Base-by-base conservation (phyloP, 2,888 invertebrate genomes). In the Steinernema scapterisci region DNA sequence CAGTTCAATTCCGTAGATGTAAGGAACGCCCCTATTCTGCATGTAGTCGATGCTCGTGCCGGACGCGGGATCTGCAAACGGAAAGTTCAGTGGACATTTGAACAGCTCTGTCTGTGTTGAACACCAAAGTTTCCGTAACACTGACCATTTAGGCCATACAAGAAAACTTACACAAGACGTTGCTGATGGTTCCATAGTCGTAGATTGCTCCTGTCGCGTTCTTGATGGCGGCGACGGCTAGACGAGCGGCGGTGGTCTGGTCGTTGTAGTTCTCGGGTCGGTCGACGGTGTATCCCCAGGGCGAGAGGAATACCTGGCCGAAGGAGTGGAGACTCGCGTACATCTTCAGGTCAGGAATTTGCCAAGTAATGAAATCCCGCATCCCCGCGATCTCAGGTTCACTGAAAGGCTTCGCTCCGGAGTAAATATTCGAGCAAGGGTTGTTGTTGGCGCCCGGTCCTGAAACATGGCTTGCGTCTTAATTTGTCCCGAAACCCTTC, bases 31-130 rank as follows among this genome's bases (percentile, higher is more conserved):
- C 16, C 77, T 77, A 52, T 81, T 78, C 72, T 86, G 86, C 83
- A 85, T 80, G 77, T 79, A 87, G 72, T 87, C 86, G 71, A 87
- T 86, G 48, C 80, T 80, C 0, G 87, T 87, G 21, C 87, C 87
- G 7, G 85, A 83, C 7, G 87, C 87, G 7, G 85, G 85, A 73
- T 86, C 85, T 86, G 70, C 25, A 83, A 31, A 52, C 38, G 38
- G 9, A 38, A 38, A 38, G 9, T 38, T 38, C 19, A 74, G 11
- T 31, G 27, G 16, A n/a, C n/a, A n/a, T n/a, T n/a, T n/a, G n/a
- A n/a, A n/a, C n/a, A n/a, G n/a, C n/a, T n/a, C n/a, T n/a, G n/a
- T n/a, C n/a, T n/a, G n/a, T n/a, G n/a, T n/a, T n/a, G n/a, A n/a
- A n/a, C n/a, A n/a, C n/a, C n/a, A n/a, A n/a, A n/a, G n/a, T n/a